Percentiles rank a stretch among this genome's conserved stretches.
phyloP scores from a whole-genome alignment of 2,888 invertebrate genomes.

The Protophormia terraenovae region DNA sequence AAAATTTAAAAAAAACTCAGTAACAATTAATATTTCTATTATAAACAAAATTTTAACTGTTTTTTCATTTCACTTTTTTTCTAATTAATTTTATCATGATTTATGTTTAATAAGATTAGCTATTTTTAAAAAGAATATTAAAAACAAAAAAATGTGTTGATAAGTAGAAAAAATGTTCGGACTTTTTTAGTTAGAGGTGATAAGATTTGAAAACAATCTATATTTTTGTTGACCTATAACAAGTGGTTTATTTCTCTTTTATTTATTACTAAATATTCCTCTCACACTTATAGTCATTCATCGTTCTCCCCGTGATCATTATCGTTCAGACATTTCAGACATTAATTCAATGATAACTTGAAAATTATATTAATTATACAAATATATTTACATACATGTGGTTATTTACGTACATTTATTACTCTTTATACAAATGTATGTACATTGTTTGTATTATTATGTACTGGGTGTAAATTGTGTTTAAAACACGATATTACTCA shows the following conservation, averaged over 20 bases:
- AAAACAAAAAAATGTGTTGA: constrained; percentile 20
- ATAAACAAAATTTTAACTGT: neutral
- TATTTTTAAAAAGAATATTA: neutral
- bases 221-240: constrained; percentile 41
- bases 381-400: neutral
- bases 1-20: neutral
- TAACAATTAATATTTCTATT: neutral
- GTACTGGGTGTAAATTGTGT: neutral
- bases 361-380: constrained; percentile 1
- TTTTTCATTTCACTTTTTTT: neutral
- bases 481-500: neutral
- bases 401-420: neutral
- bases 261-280: neutral
- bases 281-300: neutral
- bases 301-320: neutral
- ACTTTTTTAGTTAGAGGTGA: constrained; percentile 5
- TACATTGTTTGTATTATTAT: neutral
- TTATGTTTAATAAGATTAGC: constrained; percentile 2
- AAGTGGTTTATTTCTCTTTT: constrained; percentile 7
- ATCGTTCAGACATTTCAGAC: neutral
- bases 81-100: constrained; percentile 19
- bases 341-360: constrained; percentile 3
- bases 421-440: no score
- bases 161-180: neutral
- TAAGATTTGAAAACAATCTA: constrained; percentile 21